A percentile compares a stretch with the other conserved stretches of the same genome.
Evolutionary conservation across 2,113 vertebrate genomes (phyloP).

Genomic region (Opisthocomus hoazin): DNA sequence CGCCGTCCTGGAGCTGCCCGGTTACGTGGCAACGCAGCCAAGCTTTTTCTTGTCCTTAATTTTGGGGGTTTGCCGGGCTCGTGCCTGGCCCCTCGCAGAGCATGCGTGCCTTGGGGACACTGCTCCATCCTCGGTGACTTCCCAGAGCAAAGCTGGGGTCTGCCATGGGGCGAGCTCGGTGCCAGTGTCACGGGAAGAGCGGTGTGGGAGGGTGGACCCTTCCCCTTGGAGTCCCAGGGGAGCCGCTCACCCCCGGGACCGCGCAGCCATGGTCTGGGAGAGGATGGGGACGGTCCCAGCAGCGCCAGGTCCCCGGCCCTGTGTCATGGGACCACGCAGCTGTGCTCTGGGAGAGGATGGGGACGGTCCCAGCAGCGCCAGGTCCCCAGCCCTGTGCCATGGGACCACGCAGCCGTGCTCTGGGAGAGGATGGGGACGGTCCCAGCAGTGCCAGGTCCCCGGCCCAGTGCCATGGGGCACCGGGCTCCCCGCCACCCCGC

Average conservation of each 20-base stretch:
- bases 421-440: neutral
- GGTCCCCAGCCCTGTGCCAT: neutral
- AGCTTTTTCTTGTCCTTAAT: neutral
- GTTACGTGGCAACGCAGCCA: neutral
- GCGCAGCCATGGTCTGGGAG: neutral
- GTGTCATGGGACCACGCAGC: neutral
- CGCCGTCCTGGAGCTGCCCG: neutral
- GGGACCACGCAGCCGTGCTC: neutral
- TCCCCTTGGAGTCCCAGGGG: neutral
- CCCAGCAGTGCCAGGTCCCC: neutral
- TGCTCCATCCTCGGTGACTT: too few species aligned
- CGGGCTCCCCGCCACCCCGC: neutral
- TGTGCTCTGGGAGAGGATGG: neutral
- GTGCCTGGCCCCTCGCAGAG: neutral
- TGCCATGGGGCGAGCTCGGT: neutral
- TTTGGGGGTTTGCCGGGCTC: neutral
- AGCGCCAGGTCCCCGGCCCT: neutral
- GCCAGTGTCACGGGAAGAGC: neutral
- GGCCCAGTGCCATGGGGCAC: neutral
- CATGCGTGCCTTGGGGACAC: accelerated
- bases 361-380: neutral
- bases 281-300: neutral
- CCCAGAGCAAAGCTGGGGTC: neutral
- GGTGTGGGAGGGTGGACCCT: neutral
- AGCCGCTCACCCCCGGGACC: neutral